Percentiles rank a stretch among this genome's conserved stretches.
Conservation (phyloP, 2,888 invertebrate species). For the Steinernema hermaphroditum region DNA sequence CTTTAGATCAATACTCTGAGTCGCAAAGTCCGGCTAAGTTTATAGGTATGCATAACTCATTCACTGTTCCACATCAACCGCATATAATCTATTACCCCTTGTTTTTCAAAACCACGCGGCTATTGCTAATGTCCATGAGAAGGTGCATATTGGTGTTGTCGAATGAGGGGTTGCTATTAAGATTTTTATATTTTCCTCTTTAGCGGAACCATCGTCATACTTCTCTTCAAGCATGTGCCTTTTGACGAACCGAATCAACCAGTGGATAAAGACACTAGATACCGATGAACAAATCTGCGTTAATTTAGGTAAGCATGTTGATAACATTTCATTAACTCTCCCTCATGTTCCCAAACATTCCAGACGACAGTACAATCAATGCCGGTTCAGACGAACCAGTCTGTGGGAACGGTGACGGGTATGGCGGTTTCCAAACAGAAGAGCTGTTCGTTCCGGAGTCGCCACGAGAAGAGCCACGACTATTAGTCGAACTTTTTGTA, state of each 20-base stretch:
- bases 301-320: constrained; percentile 3
- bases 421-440: too few species aligned
- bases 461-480: not conserved
- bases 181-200: not conserved
- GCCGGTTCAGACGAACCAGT: too few species aligned
- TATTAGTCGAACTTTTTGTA: not conserved
- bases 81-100: constrained; percentile 17
- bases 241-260: not conserved
- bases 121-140: not conserved
- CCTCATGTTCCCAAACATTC: too few species aligned
- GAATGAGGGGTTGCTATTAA: not conserved
- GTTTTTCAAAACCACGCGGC: constrained; percentile 4
- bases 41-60: constrained; percentile 16
- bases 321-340: not conserved
- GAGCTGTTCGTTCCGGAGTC: too few species aligned
- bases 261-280: constrained; percentile 4
- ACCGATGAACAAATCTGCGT: constrained; percentile 6
- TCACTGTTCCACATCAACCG: too few species aligned
- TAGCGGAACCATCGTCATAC: constrained; percentile 2
- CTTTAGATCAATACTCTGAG: constrained; percentile 24
- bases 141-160: not conserved
- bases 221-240: not conserved
- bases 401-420: too few species aligned
- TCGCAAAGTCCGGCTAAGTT: constrained; percentile 25
- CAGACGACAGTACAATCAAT: too few species aligned